These are phyloP conservation scores for Trinectes maculatus DNA, from an alignment of 2,113 vertebrate species.

Conservation along the genomic window DNA sequence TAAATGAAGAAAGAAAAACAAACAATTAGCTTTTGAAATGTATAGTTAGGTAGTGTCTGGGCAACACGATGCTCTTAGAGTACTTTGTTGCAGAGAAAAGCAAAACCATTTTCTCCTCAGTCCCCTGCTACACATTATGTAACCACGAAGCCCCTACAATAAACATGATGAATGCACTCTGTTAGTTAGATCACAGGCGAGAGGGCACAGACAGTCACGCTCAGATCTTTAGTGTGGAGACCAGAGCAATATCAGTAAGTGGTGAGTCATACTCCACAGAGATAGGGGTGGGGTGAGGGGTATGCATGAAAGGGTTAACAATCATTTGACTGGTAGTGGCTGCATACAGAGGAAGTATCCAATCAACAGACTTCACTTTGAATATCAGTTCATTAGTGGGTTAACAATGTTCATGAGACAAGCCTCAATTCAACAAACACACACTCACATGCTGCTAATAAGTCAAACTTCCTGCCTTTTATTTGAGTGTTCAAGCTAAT, in stretches of 20 bases:
- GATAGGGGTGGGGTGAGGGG: not conserved
- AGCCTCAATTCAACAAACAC: not conserved
- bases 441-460: too few relatives aligned
- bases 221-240: not conserved
- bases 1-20: too few relatives aligned
- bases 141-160: slow-evolving; percentile 46
- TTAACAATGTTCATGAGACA: not conserved
- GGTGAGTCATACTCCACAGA: slow-evolving; percentile 34
- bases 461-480: too few relatives aligned
- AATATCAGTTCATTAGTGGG: not conserved
- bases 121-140: slow-evolving; percentile 32
- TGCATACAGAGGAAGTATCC: slow-evolving; percentile 8
- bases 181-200: not conserved
- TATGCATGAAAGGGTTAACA: not conserved
- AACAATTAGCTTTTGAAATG: too few relatives aligned
- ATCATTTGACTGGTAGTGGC: not conserved
- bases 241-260: slow-evolving; percentile 18
- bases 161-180: slow-evolving; percentile 47
- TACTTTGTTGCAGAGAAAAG: not conserved
- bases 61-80: too few relatives aligned
- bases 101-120: not conserved
- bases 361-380: not conserved
- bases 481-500: too few relatives aligned
- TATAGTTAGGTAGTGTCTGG: too few relatives aligned
- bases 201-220: not conserved